Base-by-base conservation (phyloP, 2,797 vertebrate genomes). In the Periophthalmus magnuspinnatus region DNA sequence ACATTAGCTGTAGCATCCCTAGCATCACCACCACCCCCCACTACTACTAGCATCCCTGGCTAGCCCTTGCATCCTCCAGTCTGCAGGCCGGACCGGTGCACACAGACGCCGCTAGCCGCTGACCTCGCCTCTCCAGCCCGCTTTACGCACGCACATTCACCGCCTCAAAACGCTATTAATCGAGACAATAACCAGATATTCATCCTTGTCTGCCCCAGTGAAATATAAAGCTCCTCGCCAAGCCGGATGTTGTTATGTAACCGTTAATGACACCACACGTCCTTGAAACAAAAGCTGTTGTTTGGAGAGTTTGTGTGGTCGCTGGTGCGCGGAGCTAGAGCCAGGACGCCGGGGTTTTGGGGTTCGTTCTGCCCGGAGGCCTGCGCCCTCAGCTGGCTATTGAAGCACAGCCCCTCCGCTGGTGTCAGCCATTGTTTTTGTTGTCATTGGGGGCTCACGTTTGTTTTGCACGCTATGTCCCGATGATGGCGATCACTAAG, bases 181-280 rank as follows among this genome's bases (percentile, higher is more conserved):
- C 1, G 34, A 1, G 6, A 45, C 41, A 45, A 45, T 14, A 65
- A 55, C 33, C 68, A 10, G 28, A 54, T 55, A 10, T 74, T 22
- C 34, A 28, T 74, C 32, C 67, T 2, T 55, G 71, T 71, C 64
- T 71, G 54, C 41, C 38, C 72, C 66, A 2, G 63, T 56, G 24
- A 56, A 60, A 66, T 22, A 16, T 65, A 77, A 67, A 16, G 74
- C 75, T 76, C 77, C 77, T 28, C 68, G 75, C 73, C 69, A 24
- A 81, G 47, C 85, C 83, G 89, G 85, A 90, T 90, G 86, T 86
- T 83, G 89, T 93, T 93, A 93, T 90, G 90, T 93, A 93, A 93
- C 87, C 67, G 75, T 81, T 81, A 84, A 88, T 86, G 91, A 87
- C 89, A 83, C 90, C 88, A 81, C 90, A 87, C 89, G 92, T 89